These are phyloP conservation scores for Macrostomum lignano DNA, from an alignment of 1,140 invertebrate genomes.

Conservation along the genomic window DNA sequence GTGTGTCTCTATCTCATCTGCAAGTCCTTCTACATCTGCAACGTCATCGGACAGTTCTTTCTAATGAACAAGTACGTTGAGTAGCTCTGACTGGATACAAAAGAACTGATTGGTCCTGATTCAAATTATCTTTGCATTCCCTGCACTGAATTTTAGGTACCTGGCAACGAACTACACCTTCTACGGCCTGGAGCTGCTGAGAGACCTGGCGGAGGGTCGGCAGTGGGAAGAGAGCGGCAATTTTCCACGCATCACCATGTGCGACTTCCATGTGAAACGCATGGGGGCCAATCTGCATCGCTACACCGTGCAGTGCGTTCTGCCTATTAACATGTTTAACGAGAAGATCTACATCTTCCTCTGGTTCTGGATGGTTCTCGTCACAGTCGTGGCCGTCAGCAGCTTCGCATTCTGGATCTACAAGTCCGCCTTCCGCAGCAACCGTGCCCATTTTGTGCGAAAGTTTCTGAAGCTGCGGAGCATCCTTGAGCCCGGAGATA, in stretches of 20 bases:
- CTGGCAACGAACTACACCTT: constrained; percentile 12
- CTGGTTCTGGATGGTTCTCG: constrained; percentile 10
- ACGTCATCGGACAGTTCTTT: constrained; percentile 13
- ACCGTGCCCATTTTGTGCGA: constrained; percentile 20
- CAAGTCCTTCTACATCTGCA: constrained; percentile 19
- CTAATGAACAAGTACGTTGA: too few relatives aligned
- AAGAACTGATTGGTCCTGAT: too few relatives aligned
- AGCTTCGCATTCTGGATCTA: constrained; percentile 4
- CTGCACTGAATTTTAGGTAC: too few relatives aligned
- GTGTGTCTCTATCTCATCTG: constrained; percentile 19
- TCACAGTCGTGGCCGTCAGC: not conserved
- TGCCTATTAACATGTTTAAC: constrained; percentile 12
- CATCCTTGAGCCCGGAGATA: constrained; percentile 10
- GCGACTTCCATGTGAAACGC: constrained; percentile 10
- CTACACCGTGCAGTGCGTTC: constrained; percentile 13
- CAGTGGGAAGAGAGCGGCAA: constrained; percentile 8
- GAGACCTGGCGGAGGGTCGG: constrained; percentile 9
- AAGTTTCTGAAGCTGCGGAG: constrained; percentile 27
- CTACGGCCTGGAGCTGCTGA: constrained; percentile 10
- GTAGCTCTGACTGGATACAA: too few relatives aligned
- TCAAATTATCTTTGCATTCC: too few relatives aligned
- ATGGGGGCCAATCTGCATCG: constrained; percentile 11
- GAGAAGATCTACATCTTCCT: constrained; percentile 12
- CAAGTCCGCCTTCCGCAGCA: constrained; percentile 6
- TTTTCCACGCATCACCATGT: constrained; percentile 12